These are phyloP conservation scores for Chondrosia reniformis DNA, from an alignment of 37 sponge, comb jelly and placozoan genomes.

Conservation along the genomic window DNA sequence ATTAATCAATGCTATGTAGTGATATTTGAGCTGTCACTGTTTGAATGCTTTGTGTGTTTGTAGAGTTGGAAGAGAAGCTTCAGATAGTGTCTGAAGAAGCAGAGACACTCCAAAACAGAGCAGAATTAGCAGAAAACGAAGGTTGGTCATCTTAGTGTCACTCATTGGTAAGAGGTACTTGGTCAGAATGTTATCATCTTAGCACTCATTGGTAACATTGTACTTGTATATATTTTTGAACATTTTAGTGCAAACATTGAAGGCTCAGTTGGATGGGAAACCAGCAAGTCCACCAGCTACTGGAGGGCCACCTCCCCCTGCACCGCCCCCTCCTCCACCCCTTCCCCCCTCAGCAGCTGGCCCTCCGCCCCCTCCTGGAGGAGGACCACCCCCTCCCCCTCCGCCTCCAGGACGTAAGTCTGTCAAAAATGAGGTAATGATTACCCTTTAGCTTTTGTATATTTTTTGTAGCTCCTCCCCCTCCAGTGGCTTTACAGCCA, in stretches of 20 bases:
- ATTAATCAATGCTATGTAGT: background rate
- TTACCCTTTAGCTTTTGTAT: too few relatives aligned
- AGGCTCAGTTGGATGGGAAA: conserved; percentile 28
- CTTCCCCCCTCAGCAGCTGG: background rate
- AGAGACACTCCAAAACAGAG: conserved; percentile 21
- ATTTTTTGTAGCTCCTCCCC: too few relatives aligned
- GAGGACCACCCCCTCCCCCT: conserved; percentile 48
- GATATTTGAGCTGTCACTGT: background rate
- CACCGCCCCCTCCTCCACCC: conserved; percentile 50
- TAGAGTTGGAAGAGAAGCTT: conserved; percentile 71
- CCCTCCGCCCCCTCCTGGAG: conserved; percentile 30
- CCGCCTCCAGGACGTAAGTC: conserved; percentile 32
- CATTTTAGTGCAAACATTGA: conserved; percentile 58
- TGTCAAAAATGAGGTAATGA: background rate
- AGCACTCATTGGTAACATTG: background rate
- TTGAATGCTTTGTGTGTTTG: background rate
- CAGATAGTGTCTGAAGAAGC: conserved; percentile 45
- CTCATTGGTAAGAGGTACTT: background rate
- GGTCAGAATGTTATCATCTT: background rate
- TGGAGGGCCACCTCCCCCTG: conserved; percentile 18
- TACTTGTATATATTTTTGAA: conserved; percentile 3
- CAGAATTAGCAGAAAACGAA: conserved; percentile 50
- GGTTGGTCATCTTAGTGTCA: background rate
- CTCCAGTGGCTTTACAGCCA: conserved; percentile 26
- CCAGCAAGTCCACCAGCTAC: background rate